Percentiles rank a stretch among this genome's conserved stretches.
phyloP scores from a whole-genome alignment of 1,140 invertebrate genomes.

The Cydia fagiglandana region DNA sequence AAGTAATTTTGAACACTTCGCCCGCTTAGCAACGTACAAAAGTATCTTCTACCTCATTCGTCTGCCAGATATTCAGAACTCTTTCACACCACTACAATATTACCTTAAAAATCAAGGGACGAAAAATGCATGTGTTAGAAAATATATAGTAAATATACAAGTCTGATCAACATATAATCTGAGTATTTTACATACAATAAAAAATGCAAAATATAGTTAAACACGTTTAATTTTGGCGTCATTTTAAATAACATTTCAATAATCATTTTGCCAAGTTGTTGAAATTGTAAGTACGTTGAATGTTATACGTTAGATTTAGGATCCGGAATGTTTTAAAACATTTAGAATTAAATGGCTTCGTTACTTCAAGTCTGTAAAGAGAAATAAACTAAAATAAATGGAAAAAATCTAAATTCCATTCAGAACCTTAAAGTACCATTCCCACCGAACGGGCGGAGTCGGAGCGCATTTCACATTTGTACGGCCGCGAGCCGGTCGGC shows the following conservation, averaged over 20 bases:
- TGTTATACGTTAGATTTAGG: not conserved
- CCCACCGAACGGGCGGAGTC: no score
- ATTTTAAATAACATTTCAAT: slow-evolving; percentile 5
- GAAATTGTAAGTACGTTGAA: slow-evolving; percentile 8
- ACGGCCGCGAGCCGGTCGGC: no score
- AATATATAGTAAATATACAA: slow-evolving; percentile 3
- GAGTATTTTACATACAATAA: slow-evolving; percentile 18
- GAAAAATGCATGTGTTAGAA: slow-evolving; percentile 23
- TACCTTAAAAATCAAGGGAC: not conserved
- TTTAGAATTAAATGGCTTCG: not conserved
- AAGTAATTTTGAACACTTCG: no score
- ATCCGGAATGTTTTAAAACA: slow-evolving; percentile 12
- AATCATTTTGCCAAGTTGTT: not conserved
- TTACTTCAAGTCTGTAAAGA: slow-evolving; percentile 21
- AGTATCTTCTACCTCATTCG: no score
- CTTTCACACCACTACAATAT: not conserved
- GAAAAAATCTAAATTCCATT: not conserved
- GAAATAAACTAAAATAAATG: slow-evolving; percentile 10
- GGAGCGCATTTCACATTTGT: no score
- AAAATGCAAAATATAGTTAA: not conserved
- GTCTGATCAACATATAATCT: slow-evolving; percentile 19
- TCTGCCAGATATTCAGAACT: not conserved
- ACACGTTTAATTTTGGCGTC: not conserved
- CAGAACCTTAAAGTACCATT: no score
- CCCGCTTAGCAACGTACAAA: no score